These are phyloP conservation scores for Peucedramus taeniatus DNA, from an alignment of 2,113 vertebrate species.

Conservation along the genomic window DNA sequence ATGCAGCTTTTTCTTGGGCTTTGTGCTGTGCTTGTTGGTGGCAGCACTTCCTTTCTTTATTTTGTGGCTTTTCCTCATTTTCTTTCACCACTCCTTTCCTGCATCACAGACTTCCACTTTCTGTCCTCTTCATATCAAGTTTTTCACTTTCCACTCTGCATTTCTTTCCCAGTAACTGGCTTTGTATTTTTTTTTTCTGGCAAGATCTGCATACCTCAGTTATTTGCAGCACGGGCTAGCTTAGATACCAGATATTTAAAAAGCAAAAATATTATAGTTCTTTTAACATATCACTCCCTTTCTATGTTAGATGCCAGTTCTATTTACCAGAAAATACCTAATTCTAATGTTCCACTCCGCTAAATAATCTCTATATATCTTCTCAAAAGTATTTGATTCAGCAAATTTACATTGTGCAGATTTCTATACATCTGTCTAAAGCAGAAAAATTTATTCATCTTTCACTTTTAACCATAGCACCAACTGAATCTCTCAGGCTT, in stretches of 20 bases:
- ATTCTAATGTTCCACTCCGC: constrained; percentile 43
- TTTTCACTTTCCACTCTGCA: not conserved
- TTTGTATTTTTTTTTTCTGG: not conserved
- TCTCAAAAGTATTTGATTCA: constrained; percentile 64
- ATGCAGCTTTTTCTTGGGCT: not conserved
- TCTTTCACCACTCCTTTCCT: not conserved
- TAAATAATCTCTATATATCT: constrained; percentile 53
- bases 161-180: not conserved
- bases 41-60: not conserved
- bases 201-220: not conserved
- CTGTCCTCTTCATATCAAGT: not conserved
- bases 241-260: not conserved
- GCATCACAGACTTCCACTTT: not conserved
- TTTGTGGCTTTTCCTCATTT: not conserved
- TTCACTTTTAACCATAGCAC: constrained; percentile 66
- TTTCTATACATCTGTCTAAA: constrained; percentile 58
- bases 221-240: not conserved
- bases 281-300: not conserved
- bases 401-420: constrained; percentile 58
- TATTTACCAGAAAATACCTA: constrained; percentile 56
- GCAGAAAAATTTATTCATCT: constrained; percentile 61
- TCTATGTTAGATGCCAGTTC: constrained; percentile 12
- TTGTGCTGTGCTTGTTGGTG: not conserved
- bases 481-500: constrained; percentile 63
- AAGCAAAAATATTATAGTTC: not conserved